phyloP scores from a whole-genome alignment of 1,140 invertebrate genomes.

The Drosophila erecta region DNA sequence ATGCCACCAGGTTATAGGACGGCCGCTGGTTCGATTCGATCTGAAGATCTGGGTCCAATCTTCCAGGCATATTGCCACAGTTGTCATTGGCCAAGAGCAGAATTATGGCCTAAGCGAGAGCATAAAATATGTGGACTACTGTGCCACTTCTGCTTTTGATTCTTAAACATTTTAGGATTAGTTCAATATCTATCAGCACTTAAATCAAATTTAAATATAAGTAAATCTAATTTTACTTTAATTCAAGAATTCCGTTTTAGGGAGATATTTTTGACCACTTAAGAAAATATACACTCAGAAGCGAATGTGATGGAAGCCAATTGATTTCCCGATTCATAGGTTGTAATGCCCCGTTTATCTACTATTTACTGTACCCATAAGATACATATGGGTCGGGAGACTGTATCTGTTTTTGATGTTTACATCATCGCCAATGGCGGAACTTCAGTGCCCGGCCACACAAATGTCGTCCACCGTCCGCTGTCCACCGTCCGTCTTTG shows the following conservation, averaged over 20 bases:
- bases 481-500: constrained; percentile 54
- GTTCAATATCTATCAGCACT: neutral
- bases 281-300: neutral
- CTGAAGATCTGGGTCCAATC: constrained; percentile 42
- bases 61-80: constrained; percentile 41
- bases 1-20: constrained; percentile 66
- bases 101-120: neutral
- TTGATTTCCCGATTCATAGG: neutral
- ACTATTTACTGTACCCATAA: constrained; percentile 26
- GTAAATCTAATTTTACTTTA: too few species aligned
- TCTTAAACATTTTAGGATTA: neutral
- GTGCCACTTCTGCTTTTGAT: neutral
- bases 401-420: constrained; percentile 63
- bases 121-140: neutral
- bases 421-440: constrained; percentile 74
- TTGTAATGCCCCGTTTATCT: constrained; percentile 10
- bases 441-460: constrained; percentile 57
- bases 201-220: neutral
- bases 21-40: constrained; percentile 30
- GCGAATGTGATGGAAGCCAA: too few species aligned
- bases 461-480: constrained; percentile 51
- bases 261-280: too few species aligned
- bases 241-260: too few species aligned
- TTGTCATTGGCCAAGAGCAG: constrained; percentile 12
- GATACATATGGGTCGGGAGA: constrained; percentile 38